Percentiles rank a stretch among this genome's conserved stretches.
phyloP scores from a whole-genome alignment of 2,113 vertebrate genomes.

The Pampusana beccarii region DNA sequence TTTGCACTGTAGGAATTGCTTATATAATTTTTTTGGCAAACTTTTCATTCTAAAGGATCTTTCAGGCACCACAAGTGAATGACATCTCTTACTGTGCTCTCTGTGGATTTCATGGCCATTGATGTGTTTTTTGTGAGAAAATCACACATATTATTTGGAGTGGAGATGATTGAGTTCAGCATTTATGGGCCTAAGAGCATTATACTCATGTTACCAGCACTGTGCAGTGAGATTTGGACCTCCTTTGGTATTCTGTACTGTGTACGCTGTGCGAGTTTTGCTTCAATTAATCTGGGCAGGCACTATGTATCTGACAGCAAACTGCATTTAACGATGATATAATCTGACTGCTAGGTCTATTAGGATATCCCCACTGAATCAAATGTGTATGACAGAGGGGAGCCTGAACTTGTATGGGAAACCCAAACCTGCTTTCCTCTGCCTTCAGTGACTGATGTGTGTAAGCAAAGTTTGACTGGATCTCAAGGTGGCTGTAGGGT shows the following conservation, averaged over 20 bases:
- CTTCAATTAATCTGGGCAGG: neutral
- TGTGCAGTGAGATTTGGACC: neutral
- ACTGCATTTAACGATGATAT: neutral
- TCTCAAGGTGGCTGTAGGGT: neutral
- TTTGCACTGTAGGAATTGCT: neutral
- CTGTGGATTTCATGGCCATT: neutral
- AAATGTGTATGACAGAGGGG: neutral
- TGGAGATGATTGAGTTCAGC: neutral
- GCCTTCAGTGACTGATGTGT: neutral
- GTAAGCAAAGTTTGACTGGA: neutral
- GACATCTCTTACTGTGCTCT: neutral
- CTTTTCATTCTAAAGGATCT: neutral
- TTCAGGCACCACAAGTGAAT: neutral
- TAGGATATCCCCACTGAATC: neutral
- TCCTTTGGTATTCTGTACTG: neutral
- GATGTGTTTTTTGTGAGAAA: neutral
- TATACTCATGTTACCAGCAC: neutral
- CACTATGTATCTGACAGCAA: neutral
- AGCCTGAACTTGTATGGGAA: neutral
- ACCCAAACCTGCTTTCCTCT: neutral
- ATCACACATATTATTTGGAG: neutral
- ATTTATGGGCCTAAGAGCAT: neutral
- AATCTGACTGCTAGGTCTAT: neutral
- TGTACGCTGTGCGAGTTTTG: neutral
- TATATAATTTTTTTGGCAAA: neutral